Conservation (phyloP, 2,888 invertebrate species). For the Sminthurinus aureus region DNA sequence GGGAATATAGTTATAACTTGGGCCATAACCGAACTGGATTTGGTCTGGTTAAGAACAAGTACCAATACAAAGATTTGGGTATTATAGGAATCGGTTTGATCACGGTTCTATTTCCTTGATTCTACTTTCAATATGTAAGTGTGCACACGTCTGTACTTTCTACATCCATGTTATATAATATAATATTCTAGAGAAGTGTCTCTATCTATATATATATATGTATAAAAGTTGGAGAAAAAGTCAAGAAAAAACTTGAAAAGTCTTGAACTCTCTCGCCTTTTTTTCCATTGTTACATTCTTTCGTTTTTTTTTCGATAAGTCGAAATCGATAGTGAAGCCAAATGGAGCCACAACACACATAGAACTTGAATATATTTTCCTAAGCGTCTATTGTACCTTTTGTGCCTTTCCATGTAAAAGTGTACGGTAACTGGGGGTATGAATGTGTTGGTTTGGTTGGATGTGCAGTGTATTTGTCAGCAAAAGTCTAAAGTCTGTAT, state of each 20-base stretch:
- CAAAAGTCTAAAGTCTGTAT: too few relatives aligned
- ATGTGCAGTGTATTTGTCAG: too few relatives aligned
- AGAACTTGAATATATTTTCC: constrained; percentile 20
- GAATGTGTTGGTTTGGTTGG: too few relatives aligned
- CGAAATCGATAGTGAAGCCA: constrained; percentile 51
- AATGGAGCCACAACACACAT: constrained; percentile 52
- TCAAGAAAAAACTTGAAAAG: constrained; percentile 24
- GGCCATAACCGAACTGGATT: background rate
- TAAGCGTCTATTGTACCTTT: constrained; percentile 30
- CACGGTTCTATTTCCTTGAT: constrained; percentile 14
- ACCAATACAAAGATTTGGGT: constrained; percentile 17
- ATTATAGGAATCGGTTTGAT: constrained; percentile 27
- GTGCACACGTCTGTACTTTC: too few relatives aligned
- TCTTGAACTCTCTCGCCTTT: constrained; percentile 26
- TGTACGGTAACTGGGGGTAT: too few relatives aligned
- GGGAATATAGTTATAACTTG: background rate
- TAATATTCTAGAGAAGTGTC: background rate
- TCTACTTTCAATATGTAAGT: background rate
- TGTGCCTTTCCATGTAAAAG: background rate
- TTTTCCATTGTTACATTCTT: constrained; percentile 21
- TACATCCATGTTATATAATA: too few relatives aligned
- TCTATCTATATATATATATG: background rate
- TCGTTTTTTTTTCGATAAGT: constrained; percentile 45
- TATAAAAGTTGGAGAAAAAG: constrained; percentile 12
- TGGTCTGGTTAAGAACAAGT: background rate